Percentiles rank a stretch among this genome's conserved stretches.
phyloP scores from a whole-genome alignment of 2,113 vertebrate genomes.

The Calyptomena viridis region DNA sequence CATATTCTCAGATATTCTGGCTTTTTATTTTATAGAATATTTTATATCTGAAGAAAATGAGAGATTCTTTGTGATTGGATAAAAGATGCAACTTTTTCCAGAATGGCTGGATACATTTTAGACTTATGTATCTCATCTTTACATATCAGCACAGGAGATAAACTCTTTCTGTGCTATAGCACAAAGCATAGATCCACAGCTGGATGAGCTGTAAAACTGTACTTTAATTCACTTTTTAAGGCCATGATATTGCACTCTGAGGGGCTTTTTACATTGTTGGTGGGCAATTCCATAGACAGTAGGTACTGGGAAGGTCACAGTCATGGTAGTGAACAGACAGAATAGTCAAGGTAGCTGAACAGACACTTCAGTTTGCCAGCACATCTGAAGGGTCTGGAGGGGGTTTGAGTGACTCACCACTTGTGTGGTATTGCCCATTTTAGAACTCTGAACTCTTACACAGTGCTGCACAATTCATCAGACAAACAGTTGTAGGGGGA shows the following conservation, averaged over 20 bases:
- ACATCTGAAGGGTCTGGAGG: not conserved
- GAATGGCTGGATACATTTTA: not conserved
- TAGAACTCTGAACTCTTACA: not conserved
- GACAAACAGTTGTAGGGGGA: not conserved
- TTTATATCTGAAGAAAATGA: not conserved
- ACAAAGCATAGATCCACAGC: not conserved
- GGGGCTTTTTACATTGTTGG: not conserved
- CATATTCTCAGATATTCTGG: not conserved
- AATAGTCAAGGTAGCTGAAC: not conserved
- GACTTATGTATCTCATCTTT: not conserved
- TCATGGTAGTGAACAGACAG: too few relatives aligned
- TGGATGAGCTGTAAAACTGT: not conserved
- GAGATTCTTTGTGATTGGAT: not conserved
- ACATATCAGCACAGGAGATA: fast-evolving
- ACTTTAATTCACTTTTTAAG: not conserved
- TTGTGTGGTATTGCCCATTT: not conserved
- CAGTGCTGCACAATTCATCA: not conserved
- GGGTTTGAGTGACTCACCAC: not conserved
- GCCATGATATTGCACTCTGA: not conserved
- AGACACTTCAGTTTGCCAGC: not conserved
- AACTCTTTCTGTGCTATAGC: not conserved
- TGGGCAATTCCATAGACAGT: not conserved
- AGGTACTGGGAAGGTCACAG: not conserved
- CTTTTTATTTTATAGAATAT: not conserved
- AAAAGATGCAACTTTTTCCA: not conserved